phyloP scores from a whole-genome alignment of 2,888 invertebrate species.

The Conus canariensis region DNA sequence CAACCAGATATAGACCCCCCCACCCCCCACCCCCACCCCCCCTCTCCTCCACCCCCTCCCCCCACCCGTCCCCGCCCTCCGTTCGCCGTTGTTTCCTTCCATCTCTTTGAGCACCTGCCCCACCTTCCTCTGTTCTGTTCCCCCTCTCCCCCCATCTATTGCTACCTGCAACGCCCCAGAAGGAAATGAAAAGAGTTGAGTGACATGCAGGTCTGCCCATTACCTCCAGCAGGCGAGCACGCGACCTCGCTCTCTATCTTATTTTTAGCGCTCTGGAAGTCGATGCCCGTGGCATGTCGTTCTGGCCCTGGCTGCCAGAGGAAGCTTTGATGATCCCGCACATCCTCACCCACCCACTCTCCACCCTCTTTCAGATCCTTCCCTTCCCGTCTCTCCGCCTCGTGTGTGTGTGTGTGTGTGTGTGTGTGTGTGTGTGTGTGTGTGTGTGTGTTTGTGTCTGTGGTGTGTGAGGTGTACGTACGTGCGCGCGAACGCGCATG shows the following conservation, averaged over 20 bases:
- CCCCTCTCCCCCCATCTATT: background rate
- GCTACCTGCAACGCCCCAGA: background rate
- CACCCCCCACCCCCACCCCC: background rate
- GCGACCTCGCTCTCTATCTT: slow-evolving; percentile 6
- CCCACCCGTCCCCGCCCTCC: background rate
- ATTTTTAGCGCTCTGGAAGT: background rate
- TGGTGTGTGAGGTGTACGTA: no score
- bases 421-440: no score
- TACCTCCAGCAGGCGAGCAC: background rate
- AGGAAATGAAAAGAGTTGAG: slow-evolving; percentile 8
- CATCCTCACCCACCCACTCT: no score
- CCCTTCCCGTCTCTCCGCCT: background rate
- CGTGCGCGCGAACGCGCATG: background rate
- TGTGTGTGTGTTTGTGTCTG: no score
- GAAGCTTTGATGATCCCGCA: no score
- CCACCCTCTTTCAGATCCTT: background rate
- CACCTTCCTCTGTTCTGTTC: background rate
- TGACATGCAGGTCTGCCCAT: slow-evolving; percentile 11
- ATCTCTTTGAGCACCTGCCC: background rate
- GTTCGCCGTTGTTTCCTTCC: background rate
- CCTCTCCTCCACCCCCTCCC: background rate
- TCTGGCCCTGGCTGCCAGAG: background rate
- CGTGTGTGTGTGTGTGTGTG: no score
- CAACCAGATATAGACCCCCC: background rate
- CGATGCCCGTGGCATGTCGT: background rate